These are phyloP conservation scores for Chamaetylas fuelleborni DNA, from an alignment of 2,113 vertebrate genomes.

Conservation along the genomic window DNA sequence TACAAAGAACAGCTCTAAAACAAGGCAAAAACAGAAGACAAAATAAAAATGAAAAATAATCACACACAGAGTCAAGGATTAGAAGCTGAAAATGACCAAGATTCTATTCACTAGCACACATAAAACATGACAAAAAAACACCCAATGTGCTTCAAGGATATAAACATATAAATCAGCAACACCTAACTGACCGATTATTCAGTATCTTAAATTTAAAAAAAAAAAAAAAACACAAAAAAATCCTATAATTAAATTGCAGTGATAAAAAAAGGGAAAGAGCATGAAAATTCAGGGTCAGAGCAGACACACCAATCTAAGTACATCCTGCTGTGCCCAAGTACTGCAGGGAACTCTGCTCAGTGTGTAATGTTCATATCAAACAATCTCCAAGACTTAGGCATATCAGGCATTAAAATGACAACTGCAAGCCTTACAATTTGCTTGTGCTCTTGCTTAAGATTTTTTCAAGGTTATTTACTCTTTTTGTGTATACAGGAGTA, in stretches of 20 bases:
- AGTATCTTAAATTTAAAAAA: background rate
- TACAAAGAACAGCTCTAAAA: background rate
- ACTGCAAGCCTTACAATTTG: background rate
- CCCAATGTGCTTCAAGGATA: background rate
- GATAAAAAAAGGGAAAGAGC: background rate
- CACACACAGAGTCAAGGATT: background rate
- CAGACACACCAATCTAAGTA: background rate
- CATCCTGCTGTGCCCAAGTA: background rate
- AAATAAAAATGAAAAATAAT: background rate
- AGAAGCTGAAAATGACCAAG: background rate
- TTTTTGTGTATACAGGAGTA: background rate
- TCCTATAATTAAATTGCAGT: background rate
- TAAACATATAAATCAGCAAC: background rate
- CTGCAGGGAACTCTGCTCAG: background rate
- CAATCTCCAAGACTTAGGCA: background rate
- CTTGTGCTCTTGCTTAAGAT: background rate
- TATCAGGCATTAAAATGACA: slow-evolving; percentile 8
- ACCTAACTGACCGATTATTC: background rate
- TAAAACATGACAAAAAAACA: background rate
- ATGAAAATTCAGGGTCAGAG: slow-evolving; percentile 5
- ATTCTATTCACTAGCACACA: background rate
- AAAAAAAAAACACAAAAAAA: background rate
- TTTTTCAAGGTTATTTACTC: slow-evolving; percentile 26
- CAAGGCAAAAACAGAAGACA: background rate
- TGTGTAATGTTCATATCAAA: background rate